Base-by-base conservation (phyloP, 2,797 vertebrate species). In the Gymnothorax javanicus region DNA sequence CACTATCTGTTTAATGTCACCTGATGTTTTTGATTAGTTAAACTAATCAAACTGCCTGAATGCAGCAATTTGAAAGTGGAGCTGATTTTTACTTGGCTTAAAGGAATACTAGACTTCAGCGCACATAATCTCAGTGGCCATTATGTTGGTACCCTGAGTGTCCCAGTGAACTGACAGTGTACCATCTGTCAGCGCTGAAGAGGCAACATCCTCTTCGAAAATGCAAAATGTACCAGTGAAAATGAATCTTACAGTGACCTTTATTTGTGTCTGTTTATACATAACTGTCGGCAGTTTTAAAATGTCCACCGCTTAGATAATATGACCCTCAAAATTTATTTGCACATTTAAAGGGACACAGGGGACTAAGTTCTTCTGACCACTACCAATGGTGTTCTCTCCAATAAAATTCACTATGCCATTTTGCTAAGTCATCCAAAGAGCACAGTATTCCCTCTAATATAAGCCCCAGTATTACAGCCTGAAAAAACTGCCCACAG, bases 1-100 rank as follows among this genome's bases (percentile, higher is more conserved):
- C 4, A 77, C 33, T 77, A 4, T 27, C 69, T 43, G 27, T 17
- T 73, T 77, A 20, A 52, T 77, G 73, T 77, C 73, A 52, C 43
- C 73, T 77, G 73, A 73, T 73, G 25, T 77, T 77, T 43, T 12
- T 20, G 43, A n/a, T n/a, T n/a, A 77, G 73, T 33, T 77, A 77
- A 77, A 50, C 50, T 77, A 77, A 17, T 77, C 20, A 15, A 12
- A 17, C 20, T 17, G 33, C 13, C 43, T 77, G 12, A 77, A 43
- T 5, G 13, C 33, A 11, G 67, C 1, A 69, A 27, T 15, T 43
- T 8, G 9, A 75, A 43, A 75, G 4, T 23, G 20, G 25, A 33
- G 71, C 71, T 77, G 15, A 12, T 2, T 50, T 77, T 52, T 77
- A 50, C 27, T 43, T 77, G 33, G 73, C 73, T 17, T 17, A 52